phyloP scores from a whole-genome alignment of 1,140 invertebrate species.

The Tetragnatha versicolor region DNA sequence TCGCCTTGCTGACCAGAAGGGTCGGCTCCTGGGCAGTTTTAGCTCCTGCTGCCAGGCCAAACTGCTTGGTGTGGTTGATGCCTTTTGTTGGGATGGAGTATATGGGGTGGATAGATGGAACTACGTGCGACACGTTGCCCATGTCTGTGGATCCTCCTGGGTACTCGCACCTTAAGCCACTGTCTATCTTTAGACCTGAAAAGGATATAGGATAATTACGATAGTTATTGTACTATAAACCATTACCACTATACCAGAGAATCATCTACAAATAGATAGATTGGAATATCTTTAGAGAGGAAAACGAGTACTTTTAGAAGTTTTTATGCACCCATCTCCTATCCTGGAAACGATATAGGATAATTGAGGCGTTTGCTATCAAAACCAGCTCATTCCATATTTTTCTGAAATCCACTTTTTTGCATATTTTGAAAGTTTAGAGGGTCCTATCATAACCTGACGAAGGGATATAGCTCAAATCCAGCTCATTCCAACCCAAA shows the following conservation, averaged over 20 bases:
- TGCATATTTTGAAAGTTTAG: too few relatives aligned
- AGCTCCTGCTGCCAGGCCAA: conserved; percentile 59
- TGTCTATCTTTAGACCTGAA: not conserved
- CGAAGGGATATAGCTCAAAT: too few relatives aligned
- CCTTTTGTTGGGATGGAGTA: conserved; percentile 60
- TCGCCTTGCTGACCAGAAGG: conserved; percentile 58
- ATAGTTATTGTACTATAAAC: not conserved
- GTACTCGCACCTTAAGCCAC: not conserved
- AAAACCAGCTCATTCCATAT: too few relatives aligned
- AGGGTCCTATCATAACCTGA: too few relatives aligned
- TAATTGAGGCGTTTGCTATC: too few relatives aligned
- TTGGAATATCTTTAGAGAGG: not conserved
- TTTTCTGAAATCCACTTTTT: too few relatives aligned
- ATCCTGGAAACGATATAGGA: not conserved
- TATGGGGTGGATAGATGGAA: conserved; percentile 63
- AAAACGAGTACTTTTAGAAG: not conserved
- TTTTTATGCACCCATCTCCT: not conserved
- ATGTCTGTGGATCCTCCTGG: conserved; percentile 4
- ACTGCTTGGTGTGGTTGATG: conserved; percentile 61
- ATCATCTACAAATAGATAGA: not conserved
- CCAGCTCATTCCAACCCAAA: too few relatives aligned
- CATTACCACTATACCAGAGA: not conserved
- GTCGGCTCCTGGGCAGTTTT: conserved; percentile 58
- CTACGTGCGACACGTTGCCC: conserved; percentile 61
- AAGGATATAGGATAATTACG: not conserved